phyloP scores from a whole-genome alignment of 2,113 vertebrate genomes.

The Gallinago undulata region DNA sequence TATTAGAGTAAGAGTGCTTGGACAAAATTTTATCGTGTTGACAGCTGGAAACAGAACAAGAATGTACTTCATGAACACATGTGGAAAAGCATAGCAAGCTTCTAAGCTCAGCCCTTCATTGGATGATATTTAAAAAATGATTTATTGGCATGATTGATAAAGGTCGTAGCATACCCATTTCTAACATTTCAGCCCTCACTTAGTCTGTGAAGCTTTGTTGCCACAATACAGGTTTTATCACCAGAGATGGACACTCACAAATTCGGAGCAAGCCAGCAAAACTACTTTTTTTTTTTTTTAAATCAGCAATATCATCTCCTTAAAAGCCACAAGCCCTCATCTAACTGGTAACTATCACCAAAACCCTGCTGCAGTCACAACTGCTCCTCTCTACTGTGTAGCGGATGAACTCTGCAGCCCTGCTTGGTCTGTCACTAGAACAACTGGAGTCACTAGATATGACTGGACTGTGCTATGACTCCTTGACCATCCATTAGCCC shows the following conservation, averaged over 20 bases:
- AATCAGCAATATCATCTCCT: not conserved
- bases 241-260: not conserved
- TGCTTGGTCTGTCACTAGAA: not conserved
- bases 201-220: not conserved
- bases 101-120: not conserved
- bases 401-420: not conserved
- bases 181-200: not conserved
- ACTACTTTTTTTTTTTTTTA: not conserved
- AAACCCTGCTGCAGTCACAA: not conserved
- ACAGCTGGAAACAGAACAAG: not conserved
- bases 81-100: not conserved
- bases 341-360: not conserved
- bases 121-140: not conserved
- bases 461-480: accelerated
- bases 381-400: not conserved
- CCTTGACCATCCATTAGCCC: not conserved
- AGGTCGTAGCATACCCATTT: not conserved
- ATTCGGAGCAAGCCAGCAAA: not conserved
- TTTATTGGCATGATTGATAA: not conserved
- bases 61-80: not conserved
- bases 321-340: not conserved
- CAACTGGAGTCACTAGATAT: not conserved
- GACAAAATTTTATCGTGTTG: not conserved
- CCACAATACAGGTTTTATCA: not conserved
- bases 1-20: not conserved